phyloP scores from a whole-genome alignment of 1,140 invertebrate genomes.

The Bombus cullumanus region DNA sequence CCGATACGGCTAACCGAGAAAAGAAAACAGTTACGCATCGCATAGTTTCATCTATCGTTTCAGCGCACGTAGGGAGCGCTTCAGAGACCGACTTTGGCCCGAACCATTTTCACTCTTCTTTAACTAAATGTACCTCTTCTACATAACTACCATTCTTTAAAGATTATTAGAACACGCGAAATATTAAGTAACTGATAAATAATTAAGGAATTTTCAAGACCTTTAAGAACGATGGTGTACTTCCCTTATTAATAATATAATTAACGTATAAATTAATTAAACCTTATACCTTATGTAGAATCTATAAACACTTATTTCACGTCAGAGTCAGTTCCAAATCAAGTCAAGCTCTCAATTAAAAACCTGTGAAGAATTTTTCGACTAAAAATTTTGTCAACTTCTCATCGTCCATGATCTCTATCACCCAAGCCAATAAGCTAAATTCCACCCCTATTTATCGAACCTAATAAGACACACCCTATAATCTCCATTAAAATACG shows the following conservation, averaged over 20 bases:
- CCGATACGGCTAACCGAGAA: constrained; percentile 54
- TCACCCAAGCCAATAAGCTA: background rate
- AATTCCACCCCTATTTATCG: background rate
- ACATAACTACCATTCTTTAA: background rate
- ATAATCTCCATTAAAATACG: background rate
- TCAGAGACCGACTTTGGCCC: background rate
- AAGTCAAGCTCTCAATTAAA: too few species aligned
- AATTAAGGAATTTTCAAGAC: background rate
- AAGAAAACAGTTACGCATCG: constrained; percentile 58
- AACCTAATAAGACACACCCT: background rate
- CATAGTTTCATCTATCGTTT: constrained; percentile 47
- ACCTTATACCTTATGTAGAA: too few species aligned
- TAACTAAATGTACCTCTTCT: background rate
- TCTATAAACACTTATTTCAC: background rate
- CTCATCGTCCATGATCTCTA: too few species aligned
- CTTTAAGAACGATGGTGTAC: too few species aligned
- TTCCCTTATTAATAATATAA: too few species aligned
- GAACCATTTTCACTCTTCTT: constrained; percentile 21
- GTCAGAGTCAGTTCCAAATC: background rate
- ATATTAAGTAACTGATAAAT: background rate
- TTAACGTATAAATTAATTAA: too few species aligned
- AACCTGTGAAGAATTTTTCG: background rate
- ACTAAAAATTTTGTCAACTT: background rate
- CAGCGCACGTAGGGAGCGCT: background rate
- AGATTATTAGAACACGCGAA: background rate